phyloP scores from a whole-genome alignment of 2,113 vertebrate species.

The Lates calcarifer region DNA sequence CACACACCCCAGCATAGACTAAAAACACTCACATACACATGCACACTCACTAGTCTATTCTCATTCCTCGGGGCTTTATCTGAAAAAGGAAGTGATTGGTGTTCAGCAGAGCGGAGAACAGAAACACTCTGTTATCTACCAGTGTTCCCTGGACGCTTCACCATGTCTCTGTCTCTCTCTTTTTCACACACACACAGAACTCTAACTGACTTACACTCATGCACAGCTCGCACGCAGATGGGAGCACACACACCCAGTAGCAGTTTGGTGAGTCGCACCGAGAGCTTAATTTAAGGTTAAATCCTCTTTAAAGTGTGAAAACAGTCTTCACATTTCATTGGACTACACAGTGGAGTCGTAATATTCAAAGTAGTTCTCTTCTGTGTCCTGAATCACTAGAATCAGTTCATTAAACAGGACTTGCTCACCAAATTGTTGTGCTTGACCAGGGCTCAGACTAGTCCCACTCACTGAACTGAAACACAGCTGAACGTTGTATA shows the following conservation, averaged over 20 bases:
- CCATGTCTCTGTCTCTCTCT: constrained; percentile 42
- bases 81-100: constrained; percentile 74
- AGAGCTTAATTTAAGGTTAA: constrained; percentile 47
- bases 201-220: constrained; percentile 7
- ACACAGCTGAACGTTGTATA: too few relatives aligned
- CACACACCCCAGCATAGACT: constrained; percentile 42
- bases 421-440: too few relatives aligned
- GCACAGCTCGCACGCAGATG: not conserved
- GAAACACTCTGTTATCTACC: constrained; percentile 75
- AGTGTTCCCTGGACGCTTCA: constrained; percentile 66
- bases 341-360: not conserved
- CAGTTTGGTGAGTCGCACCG: constrained; percentile 29
- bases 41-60: constrained; percentile 54
- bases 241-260: not conserved
- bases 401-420: too few relatives aligned
- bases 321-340: not conserved
- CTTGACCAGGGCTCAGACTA: too few relatives aligned
- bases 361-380: too few relatives aligned
- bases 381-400: too few relatives aligned
- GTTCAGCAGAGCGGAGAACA: constrained; percentile 76
- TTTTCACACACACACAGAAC: constrained; percentile 26
- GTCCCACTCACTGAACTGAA: too few relatives aligned
- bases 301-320: constrained; percentile 54
- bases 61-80: constrained; percentile 73
- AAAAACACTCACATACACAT: constrained; percentile 37